phyloP scores from a whole-genome alignment of 2,797 vertebrate genomes.

The Florisuga fusca region DNA sequence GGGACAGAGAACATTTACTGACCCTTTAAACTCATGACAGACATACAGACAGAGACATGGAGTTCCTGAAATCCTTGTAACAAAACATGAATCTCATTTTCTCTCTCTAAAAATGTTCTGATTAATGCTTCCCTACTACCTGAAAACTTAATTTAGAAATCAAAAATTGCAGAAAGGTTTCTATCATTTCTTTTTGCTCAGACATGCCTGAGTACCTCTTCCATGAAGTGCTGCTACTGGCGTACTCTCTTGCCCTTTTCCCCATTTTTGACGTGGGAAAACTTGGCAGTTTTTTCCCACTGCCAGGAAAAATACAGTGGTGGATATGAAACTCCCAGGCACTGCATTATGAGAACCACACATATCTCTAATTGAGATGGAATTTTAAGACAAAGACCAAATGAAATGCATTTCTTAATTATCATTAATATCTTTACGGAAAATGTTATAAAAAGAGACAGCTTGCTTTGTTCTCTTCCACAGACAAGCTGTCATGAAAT shows the following conservation, averaged over 20 bases:
- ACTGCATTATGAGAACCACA: neutral
- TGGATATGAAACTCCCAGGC: neutral
- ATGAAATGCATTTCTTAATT: neutral
- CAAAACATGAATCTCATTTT: neutral
- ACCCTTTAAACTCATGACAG: neutral
- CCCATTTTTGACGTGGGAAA: neutral
- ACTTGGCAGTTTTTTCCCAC: neutral
- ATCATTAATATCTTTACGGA: neutral
- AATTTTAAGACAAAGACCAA: neutral
- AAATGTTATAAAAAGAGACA: neutral
- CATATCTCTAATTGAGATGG: neutral
- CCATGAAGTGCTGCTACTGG: neutral
- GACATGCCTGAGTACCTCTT: neutral
- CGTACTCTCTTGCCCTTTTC: neutral
- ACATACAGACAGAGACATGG: neutral
- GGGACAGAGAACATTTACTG: neutral
- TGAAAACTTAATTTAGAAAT: neutral
- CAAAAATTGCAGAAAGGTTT: neutral
- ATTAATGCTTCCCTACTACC: neutral
- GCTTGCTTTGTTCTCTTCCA: neutral
- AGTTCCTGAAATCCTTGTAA: neutral
- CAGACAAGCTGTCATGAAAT: neutral
- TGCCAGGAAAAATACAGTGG: neutral
- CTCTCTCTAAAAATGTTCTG: neutral
- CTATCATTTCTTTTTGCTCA: neutral